Evolutionary conservation across 2,888 invertebrate species (phyloP), one percentile per base, ranked within the genome.

Genomic region (Andrena haemorrhoa): DNA sequence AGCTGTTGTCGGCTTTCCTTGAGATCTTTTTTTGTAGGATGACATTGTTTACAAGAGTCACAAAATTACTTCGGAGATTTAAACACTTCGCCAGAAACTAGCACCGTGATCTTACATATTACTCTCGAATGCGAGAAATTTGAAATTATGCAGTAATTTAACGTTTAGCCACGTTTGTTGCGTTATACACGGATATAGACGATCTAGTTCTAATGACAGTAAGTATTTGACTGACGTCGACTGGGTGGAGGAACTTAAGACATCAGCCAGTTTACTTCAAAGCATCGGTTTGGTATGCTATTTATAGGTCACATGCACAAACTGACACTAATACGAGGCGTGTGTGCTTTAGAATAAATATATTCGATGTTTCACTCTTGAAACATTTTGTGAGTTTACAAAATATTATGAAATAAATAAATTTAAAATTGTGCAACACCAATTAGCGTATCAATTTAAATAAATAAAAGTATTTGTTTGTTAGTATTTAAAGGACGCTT

Each of bases 1-100:
- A 29, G 94, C 94, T 72, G 94, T 94, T 72, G 93, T 93, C 65
- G 94, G 94, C 73, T 93, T 94, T 33, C 91, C 83, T 83, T 93
- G 93, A 53, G 91, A 91, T 87, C 94, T 89, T 86, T 94, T 94
- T 84, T 93, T 90, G 83, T 94, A 94, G 26, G 92, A 90, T 72
- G 94, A 94, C 94, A 94, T 94, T 80, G 74, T 89, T 76, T 63
- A 65, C 68, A 70, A 41, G 56, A 74, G 41, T 35, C 56, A 31
- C 49, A 1, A 72, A 79, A 56, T 75, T 82, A 66, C 69, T 65
- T 56, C 2, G 29, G 47, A 75, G 51, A 65, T 23, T 64, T 20
- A 29, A 35, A 51, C n/a, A 41, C 53, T n/a, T 58, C 8, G 23
- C 4, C 12, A 20, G 8, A 20, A 20, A 65, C 31, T 20, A 8